Conservation (phyloP, 2,113 vertebrate genomes). For the Myotis lucifugus region DNA sequence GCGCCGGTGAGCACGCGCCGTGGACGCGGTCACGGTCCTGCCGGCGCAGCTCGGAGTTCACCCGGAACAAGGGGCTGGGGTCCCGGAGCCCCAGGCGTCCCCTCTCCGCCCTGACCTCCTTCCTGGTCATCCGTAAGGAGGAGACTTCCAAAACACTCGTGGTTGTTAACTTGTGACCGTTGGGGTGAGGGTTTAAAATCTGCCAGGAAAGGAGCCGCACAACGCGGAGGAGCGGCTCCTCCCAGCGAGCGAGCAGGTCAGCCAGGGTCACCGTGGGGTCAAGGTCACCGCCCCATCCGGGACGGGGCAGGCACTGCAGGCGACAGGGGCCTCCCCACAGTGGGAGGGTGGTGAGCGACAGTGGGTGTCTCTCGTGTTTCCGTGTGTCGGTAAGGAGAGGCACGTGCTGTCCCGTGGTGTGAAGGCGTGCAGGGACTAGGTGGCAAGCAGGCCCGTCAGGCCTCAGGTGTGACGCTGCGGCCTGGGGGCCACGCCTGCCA, state of each 20-base stretch:
- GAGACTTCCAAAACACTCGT: neutral
- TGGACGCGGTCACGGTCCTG: neutral
- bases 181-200: neutral
- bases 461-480: rapidly evolving
- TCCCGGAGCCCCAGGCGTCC: rapidly evolving
- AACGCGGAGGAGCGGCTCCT: neutral
- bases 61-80: rapidly evolving
- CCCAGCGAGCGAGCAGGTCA: neutral
- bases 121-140: rapidly evolving
- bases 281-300: too few species aligned
- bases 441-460: rapidly evolving
- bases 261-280: rapidly evolving
- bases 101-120: neutral
- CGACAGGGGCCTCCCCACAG: neutral
- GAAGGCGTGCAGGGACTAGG: neutral
- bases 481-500: neutral
- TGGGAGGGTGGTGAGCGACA: rapidly evolving
- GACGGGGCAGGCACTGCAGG: rapidly evolving
- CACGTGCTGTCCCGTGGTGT: rapidly evolving
- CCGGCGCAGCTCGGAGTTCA: neutral
- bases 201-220: neutral
- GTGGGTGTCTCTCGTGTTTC: neutral
- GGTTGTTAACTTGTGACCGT: neutral
- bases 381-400: neutral
- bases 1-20: rapidly evolving